Evolutionary conservation across 2,113 vertebrate species (phyloP).

Genomic region (Antechinus flavipes): DNA sequence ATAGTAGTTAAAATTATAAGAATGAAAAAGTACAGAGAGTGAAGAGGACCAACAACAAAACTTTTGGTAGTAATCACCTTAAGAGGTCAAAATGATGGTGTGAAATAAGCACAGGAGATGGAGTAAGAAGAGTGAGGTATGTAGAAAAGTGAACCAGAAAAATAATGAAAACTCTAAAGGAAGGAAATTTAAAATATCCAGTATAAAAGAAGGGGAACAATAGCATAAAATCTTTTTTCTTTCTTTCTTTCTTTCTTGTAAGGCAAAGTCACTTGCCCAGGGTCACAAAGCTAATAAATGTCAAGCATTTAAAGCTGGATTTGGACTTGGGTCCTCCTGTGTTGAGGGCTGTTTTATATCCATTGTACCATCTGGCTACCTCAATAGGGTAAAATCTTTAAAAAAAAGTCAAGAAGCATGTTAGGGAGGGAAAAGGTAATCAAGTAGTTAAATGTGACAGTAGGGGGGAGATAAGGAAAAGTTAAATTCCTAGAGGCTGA

Average conservation of each 20-base stretch:
- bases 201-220: not conserved
- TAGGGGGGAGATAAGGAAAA: not conserved
- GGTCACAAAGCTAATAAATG: no score
- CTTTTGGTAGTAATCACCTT: not conserved
- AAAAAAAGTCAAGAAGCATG: not conserved
- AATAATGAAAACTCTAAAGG: not conserved
- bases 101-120: not conserved
- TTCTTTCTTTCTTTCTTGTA: no score
- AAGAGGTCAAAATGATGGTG: not conserved
- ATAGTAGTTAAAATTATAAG: not conserved
- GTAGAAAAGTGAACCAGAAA: not conserved
- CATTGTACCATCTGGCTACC: no score
- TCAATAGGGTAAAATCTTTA: not conserved
- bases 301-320: no score
- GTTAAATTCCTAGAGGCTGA: not conserved
- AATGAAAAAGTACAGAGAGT: not conserved
- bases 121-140: not conserved
- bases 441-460: not conserved
- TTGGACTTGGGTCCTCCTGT: no score
- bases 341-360: no score
- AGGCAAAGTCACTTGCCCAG: no score
- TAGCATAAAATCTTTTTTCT: not conserved
- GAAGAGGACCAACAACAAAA: not conserved
- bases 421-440: not conserved
- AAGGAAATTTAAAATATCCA: not conserved